Base-by-base conservation (phyloP, 2,888 invertebrate species). In the Bombyx huttoni region DNA sequence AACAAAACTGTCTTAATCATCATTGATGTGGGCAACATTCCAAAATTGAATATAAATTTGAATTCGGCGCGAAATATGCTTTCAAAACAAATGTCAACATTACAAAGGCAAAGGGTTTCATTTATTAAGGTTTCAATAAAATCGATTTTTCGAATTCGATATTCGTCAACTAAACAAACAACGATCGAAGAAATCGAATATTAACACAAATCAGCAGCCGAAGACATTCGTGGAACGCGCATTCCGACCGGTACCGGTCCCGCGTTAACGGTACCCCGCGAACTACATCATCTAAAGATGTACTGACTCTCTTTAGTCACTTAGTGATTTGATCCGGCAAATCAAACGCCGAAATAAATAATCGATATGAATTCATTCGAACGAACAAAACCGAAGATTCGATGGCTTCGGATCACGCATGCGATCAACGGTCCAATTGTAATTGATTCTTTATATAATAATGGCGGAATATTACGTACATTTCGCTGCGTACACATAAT, bases 171-270 rank as follows among this genome's bases (percentile, higher is more conserved):
- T 24, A 24, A 24, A 24, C 24, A 24, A 24, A 24, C 24, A 24
- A 24, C 24, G 24, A 24, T 24, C 24, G 1, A 24, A 24, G 24
- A 24, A 5, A 24, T 24, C 24, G 24, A 52, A 55, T 56, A 59
- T 56, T 57, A 61, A 60, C 59, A 65, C 60, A 65, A 59, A 59
- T 62, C 60, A 55, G 60, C 59, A 62, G 61, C 61, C 62, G 58
- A 61, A 72, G 71, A 67, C 73, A 77, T 73, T 69, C 68, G 60
- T 58, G 65, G 75, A 72, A 77, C 71, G 78, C 72, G 61, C 62
- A 65, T 61, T 62, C 58, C 52, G 59, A 54, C 56, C 46, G 53
- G 61, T 75, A 81, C 80, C 80, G 80, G 80, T 80, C 75, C 61
- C 52, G 51, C 48, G 47, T 59, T 81, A 81, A 81, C 81, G 81